Conservation (phyloP, 2,888 invertebrate genomes). For the Vesta saturnalis region DNA sequence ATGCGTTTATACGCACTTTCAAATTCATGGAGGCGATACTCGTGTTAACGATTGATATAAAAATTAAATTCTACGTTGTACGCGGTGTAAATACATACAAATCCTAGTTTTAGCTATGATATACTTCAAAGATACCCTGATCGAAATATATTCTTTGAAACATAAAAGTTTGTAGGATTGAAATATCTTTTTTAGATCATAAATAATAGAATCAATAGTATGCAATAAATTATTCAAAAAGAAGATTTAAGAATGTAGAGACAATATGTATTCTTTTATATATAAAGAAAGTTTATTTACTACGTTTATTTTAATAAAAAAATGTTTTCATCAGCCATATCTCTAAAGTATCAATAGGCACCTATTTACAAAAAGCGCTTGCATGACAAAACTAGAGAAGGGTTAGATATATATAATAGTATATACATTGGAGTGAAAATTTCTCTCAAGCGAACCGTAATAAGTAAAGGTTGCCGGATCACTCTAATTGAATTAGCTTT, state of each 20-base stretch:
- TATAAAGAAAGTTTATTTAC: not conserved
- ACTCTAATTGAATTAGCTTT: constrained; percentile 36
- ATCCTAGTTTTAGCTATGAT: too few relatives aligned
- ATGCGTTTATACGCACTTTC: too few relatives aligned
- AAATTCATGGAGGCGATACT: too few relatives aligned
- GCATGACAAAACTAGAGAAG: constrained; percentile 41
- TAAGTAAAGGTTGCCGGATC: constrained; percentile 37
- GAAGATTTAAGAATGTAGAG: too few relatives aligned
- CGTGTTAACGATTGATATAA: too few relatives aligned
- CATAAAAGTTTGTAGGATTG: not conserved
- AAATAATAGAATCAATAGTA: constrained; percentile 1
- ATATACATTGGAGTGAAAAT: constrained; percentile 43
- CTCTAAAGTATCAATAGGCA: constrained; percentile 40
- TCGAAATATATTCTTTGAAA: not conserved
- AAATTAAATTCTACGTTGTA: too few relatives aligned
- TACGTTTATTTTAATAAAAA: constrained; percentile 21
- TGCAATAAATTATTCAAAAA: not conserved
- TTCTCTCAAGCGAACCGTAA: constrained; percentile 43
- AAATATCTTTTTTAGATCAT: not conserved
- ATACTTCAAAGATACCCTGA: too few relatives aligned
- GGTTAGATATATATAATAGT: constrained; percentile 50
- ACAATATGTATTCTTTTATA: constrained; percentile 1
- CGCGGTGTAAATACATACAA: too few relatives aligned
- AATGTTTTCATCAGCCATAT: constrained; percentile 19
- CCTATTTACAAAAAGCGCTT: constrained; percentile 42